Evolutionary conservation across 2,888 invertebrate species (phyloP), one percentile per base, ranked within the genome.

Genomic region (Amphipoea lucens): DNA sequence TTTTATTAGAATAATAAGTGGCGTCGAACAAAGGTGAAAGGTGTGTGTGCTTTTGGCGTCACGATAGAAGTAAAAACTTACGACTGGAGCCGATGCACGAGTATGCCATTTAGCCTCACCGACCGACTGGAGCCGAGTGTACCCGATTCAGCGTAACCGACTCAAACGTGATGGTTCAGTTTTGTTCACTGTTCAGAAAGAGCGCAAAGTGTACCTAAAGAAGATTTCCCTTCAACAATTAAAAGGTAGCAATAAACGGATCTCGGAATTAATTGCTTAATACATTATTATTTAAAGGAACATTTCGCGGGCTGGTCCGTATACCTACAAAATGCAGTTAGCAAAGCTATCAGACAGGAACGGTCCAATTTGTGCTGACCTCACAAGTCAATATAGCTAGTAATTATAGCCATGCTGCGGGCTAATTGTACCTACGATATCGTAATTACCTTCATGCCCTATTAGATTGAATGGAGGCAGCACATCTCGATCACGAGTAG

Each of bases 401-500:
- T 71, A 51, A 69, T 69, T 36, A 69, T 42, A 57, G 40, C 48
- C 14, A 36, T 42, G 36, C 66, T 63, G 40, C 70, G 42, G 70
- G 83, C 60, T 62, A 76, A 82, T 83, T 76, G 77, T 65, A 5
- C 5, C 40, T 42, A 42, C 29, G 66, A 23, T 67, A 80, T 68
- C 75, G 36, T 67, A 45, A 81, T 74, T 74, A 74, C n/a, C 66
- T 60, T 14, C n/a, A 36, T 5, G 66, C 20, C 48, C 23, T 29
- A 60, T 73, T 71, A 5, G 48, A 36, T 40, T 73, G 14, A 48
- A 72, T 40, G 40, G 40, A 29, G 45, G 57, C 36, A 23, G 6
- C 66, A 67, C 12, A 69, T 69, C 11, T 54, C 45, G n/a, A 36
- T 36, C 36, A 48, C 17, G 2, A 48, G 12, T 65, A 23, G 5